Evolutionary conservation across 2,797 vertebrate species (phyloP), one percentile per base, ranked within the genome.

Genomic region (Anniella stebbinsi): DNA sequence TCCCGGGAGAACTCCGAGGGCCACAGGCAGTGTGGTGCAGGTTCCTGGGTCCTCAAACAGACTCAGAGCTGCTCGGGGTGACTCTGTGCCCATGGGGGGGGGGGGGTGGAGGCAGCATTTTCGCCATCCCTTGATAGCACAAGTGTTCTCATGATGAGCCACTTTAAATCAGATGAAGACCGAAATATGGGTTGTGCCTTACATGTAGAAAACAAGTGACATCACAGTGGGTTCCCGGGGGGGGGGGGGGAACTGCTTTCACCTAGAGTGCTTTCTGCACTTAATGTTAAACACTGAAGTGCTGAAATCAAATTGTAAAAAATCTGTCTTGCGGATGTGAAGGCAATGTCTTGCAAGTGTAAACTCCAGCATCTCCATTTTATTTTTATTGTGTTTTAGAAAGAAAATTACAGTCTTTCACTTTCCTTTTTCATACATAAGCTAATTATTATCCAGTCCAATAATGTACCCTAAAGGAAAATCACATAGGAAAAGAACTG

Each of bases 361-460:
- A 89, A 89, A 54, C 41, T 69, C 88, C 84, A 70, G 83, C 86
- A 93, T 93, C 83, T 87, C 88, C 92, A 91, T 93, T 96, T 93
- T 69, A 90, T 78, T 93, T 94, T 89, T 92, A 83, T 86, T 87
- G 87, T 92, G 88, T 82, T 91, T 95, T 93, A 90, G 69, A 90
- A 45, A 51, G 72, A 72, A 96, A 96, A 95, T 93, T 94, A 91
- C 51, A 89, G 83, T 63, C 90, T 88, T 92, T 70, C 89, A 75
- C 89, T 96, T 96, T 96, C 93, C 88, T 87, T 96, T 96, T 96
- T 95, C 84, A 67, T 92, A 91, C 84, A 84, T 91, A 93, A 90
- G 91, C 91, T 89, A 87, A 95, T 93, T 92, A 93, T 95, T 95
- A 93, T 93, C 76, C 89, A 93, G 90, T 89, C 91, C 38, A 72